phyloP scores from a whole-genome alignment of 2,797 vertebrate genomes.

The Meriones psammophilus region DNA sequence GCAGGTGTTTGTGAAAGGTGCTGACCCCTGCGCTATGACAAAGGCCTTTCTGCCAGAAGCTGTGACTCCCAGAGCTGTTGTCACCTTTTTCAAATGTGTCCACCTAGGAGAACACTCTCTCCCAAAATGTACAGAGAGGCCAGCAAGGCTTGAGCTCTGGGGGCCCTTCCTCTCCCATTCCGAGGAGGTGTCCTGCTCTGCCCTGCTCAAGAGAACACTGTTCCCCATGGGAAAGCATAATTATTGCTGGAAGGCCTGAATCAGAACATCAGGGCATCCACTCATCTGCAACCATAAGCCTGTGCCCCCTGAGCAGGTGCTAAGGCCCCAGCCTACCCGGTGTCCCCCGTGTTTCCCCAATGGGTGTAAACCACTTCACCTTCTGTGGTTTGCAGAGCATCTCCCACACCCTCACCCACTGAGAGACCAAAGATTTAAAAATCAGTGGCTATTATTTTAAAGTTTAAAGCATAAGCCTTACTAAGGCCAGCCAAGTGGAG shows the following conservation, averaged over 20 bases:
- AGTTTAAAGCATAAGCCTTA: no score
- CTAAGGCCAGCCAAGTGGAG: no score
- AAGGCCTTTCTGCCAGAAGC: not conserved
- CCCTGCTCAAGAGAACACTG: no score
- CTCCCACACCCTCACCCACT: not conserved
- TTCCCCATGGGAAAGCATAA: not conserved
- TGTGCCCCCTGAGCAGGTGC: not conserved
- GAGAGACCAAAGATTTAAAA: no score
- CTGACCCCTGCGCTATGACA: no score
- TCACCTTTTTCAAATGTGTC: not conserved
- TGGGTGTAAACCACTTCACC: no score
- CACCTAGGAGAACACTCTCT: not conserved
- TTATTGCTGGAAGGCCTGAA: not conserved
- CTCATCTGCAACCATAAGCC: not conserved
- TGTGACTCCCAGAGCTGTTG: not conserved
- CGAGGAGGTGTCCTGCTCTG: not conserved
- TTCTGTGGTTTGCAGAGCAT: not conserved
- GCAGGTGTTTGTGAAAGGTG: accelerated
- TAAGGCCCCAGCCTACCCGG: not conserved
- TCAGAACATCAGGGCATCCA: not conserved
- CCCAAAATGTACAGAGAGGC: not conserved
- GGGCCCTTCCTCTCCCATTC: not conserved
- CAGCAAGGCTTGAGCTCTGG: not conserved
- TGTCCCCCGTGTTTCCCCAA: not conserved
- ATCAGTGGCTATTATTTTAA: no score